Evolutionary conservation across 2,113 vertebrate species (phyloP).

Genomic region (Orientallactaga bullata): DNA sequence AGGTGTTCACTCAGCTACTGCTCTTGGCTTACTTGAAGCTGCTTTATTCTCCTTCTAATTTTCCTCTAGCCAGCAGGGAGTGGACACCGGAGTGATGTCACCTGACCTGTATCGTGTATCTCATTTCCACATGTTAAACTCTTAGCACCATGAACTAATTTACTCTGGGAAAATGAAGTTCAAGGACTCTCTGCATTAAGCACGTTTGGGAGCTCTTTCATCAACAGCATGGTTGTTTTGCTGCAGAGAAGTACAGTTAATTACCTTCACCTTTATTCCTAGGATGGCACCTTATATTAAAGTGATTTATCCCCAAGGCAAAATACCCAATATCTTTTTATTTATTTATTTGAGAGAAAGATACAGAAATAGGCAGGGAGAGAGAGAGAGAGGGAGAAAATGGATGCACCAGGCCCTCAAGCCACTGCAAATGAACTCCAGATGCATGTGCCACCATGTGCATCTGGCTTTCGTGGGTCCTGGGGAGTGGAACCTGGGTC

Average conservation of each 20-base stretch:
- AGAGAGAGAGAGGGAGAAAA: no score
- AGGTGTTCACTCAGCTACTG: neutral
- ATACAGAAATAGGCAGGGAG: no score
- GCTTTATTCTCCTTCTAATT: neutral
- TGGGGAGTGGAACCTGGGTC: no score
- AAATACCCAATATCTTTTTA: neutral
- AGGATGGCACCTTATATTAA: neutral
- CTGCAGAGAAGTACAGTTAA: neutral
- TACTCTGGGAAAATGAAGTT: neutral
- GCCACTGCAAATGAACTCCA: no score
- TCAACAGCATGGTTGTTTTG: neutral
- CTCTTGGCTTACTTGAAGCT: neutral
- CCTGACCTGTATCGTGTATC: neutral
- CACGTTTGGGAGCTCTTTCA: slow-evolving; percentile 13
- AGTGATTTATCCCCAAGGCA: neutral
- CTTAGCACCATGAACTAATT: slow-evolving; percentile 3
- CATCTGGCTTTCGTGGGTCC: no score
- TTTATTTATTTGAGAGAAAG: no score
- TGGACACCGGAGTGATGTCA: neutral
- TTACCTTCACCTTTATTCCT: neutral
- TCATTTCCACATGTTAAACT: neutral
- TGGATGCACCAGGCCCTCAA: no score
- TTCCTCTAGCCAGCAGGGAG: neutral
- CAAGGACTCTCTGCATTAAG: neutral
- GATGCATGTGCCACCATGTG: no score